Evolutionary conservation across 2,113 vertebrate species (phyloP), one percentile per base, ranked within the genome.

Genomic region (Pogona vitticeps): DNA sequence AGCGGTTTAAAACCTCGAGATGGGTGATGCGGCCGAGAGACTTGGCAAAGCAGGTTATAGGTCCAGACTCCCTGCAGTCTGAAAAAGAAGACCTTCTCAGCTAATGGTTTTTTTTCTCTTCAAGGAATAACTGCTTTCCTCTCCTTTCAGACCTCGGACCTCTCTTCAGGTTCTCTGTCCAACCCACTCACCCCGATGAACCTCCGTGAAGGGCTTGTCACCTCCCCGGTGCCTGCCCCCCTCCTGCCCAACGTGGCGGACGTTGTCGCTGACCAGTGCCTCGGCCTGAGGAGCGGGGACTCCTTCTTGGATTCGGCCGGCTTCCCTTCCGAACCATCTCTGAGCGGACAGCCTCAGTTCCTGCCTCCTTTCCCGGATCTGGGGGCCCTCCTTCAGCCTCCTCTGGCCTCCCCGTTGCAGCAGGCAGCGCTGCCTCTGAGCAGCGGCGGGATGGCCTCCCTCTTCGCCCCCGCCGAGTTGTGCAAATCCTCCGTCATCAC

Each of bases 401-500:
- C 93, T 4, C 80, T 56, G 26, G 28, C 80, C 0, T n/a, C 28
- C 17, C 82, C 61, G 68, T 87, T 95, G 17, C 89, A 91, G 2
- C 76, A 94, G 1, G 82, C 87, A 0, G 33, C 94, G 12, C 93
- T 91, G 75, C 91, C 97, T 58, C 89, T 95, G 52, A 91, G 82
- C 42, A 81, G 96, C 6, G 67, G 96, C 6, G 67, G 79, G 68
- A 26, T 96, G 33, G 65, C 90, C 88, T 86, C 96, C 14, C 92
- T 93, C 0, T 94, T 96, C 21, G 68, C 94, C 0, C 23, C 95
- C 52, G 91, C 95, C 3, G 92, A 95, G 76, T 89, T 93, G 85
- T 89, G 89, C 61, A 96, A 96, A n/a, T 90, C 94, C 0, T 93
- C 94, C 0, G 97, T 97, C 85, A 98, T 97, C 86, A 98, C 97